phyloP scores from a whole-genome alignment of 1,140 invertebrate species.

The Listronotus bonariensis region DNA sequence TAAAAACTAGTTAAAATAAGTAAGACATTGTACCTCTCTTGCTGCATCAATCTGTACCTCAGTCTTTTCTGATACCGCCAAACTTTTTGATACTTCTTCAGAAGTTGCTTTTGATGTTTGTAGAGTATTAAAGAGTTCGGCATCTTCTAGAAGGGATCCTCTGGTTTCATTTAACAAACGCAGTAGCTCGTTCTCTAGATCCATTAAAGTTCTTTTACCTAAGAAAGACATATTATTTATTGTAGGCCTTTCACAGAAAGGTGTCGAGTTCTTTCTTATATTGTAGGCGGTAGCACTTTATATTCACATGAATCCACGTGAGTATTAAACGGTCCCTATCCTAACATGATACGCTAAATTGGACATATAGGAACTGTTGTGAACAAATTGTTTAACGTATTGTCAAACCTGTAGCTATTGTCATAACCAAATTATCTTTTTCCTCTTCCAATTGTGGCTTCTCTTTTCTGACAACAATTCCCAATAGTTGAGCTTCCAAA shows the following conservation, averaged over 20 bases:
- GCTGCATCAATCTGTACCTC: conserved; percentile 84
- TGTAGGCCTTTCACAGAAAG: too few relatives aligned
- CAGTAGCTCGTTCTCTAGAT: conserved; percentile 74
- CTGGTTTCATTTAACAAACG: conserved; percentile 81
- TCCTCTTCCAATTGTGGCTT: conserved; percentile 82
- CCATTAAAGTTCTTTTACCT: conserved; percentile 59
- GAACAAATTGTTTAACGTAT: too few relatives aligned
- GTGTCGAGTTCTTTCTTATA: too few relatives aligned
- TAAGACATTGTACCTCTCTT: conserved; percentile 66
- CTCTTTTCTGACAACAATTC: conserved; percentile 79
- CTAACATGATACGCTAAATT: too few relatives aligned
- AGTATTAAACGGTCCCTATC: too few relatives aligned
- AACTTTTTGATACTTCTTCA: conserved; percentile 77
- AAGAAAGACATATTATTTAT: conserved; percentile 18
- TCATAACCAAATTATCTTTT: conserved; percentile 74
- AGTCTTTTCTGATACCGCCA: conserved; percentile 73
- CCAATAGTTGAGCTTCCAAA: conserved; percentile 82
- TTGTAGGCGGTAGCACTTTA: too few relatives aligned
- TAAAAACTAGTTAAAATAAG: too few relatives aligned
- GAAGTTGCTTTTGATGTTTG: conserved; percentile 87
- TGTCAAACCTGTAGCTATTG: conserved; percentile 63
- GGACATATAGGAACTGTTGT: too few relatives aligned
- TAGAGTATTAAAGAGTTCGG: conserved; percentile 81
- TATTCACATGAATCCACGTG: too few relatives aligned
- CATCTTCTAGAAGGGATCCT: conserved; percentile 84